Evolutionary conservation across 1,140 invertebrate genomes (phyloP), one percentile per base, ranked within the genome.

Genomic region (Dendroctonus ponderosae): DNA sequence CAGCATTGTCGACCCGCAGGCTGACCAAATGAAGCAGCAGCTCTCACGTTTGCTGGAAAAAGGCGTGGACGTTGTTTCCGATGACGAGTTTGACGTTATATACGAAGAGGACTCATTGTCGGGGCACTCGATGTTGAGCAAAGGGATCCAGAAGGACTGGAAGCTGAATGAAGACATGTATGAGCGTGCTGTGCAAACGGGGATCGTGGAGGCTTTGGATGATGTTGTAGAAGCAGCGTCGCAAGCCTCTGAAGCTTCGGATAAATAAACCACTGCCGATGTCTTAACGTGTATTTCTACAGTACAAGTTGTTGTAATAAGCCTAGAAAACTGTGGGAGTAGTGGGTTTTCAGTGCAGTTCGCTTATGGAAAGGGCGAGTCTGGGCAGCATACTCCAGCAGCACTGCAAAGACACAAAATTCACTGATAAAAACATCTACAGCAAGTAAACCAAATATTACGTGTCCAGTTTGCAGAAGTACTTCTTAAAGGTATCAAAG

Each of bases 401-500:
- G 26, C 26, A 26, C 26, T 26, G 26, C 3, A 26, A 26, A 26
- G 26, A 2, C 26, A 26, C 3, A 3, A 26, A 26, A 26, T 26
- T 26, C 26, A 26, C 1, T 26, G 1, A 2, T 26, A 26, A 3
- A 3, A 26, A 26, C 26, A 26, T 26, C 1, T 26, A 26, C 26
- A 26, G 26, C 26, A 26, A 26, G 26, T 2, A 26, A 26, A 3
- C 3, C 26, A 26, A 26, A 26, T 26, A 1, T 26, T 26, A 26
- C 26, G 26, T 26, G 26, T 70, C 26, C 39, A 56, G 59, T n/a
- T 66, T 64, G 54, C 72, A 73, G 43, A 68, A 70, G 62, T 69
- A 72, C 51, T 73, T 62, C 15, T 68, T 39, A 39, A 68, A 72
- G 12, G 66, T 65, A 39, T 70, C 37, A 8, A 68, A 46, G 53